Evolutionary conservation across 2,797 vertebrate species (phyloP), one percentile per base, ranked within the genome.

Genomic region (Sparus aurata): DNA sequence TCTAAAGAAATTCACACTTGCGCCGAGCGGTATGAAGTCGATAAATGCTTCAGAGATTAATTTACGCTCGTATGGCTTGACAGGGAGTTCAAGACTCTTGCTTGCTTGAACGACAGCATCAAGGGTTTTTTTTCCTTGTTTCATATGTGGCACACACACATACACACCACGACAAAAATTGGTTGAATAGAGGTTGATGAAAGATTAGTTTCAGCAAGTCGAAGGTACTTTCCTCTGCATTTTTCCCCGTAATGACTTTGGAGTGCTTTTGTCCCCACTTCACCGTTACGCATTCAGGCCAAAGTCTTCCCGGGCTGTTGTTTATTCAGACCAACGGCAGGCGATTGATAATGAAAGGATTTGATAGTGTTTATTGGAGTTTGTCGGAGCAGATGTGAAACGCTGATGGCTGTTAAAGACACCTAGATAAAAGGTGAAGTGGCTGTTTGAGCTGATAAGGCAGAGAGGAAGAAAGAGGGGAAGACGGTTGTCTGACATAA

Each of bases 361-460:
- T 89, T 49, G 73, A 88, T 87, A 77, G 67, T 76, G 81, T 94
- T 94, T 93, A 93, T 92, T 23, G 79, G 89, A 90, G 88, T 87
- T 87, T 91, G 83, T 72, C 34, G 69, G 85, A 87, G 85, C 93
- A 93, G 94, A 93, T 94, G 91, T 92, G 83, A 91, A 90, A 87
- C 82, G 86, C 80, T 61, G 66, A 79, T 69, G 76, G 82, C 76
- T 79, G 84, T 91, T 92, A 90, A 89, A 89, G 84, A 63, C 0
- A 23, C 50, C 9, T 38, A 85, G 77, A 87, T 92, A 87, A 93
- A 90, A 87, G 65, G 46, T 62, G 7, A 89, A 85, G 82, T 52
- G 78, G 46, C 66, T 59, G 88, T 91, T 89, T 86, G 87, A 80
- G 81, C 67, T 85, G 94, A 94, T 94, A 94, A 94, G 90, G 68